Evolutionary conservation across 2,113 vertebrate species (phyloP).

Genomic region (Megatriorchis doriae): DNA sequence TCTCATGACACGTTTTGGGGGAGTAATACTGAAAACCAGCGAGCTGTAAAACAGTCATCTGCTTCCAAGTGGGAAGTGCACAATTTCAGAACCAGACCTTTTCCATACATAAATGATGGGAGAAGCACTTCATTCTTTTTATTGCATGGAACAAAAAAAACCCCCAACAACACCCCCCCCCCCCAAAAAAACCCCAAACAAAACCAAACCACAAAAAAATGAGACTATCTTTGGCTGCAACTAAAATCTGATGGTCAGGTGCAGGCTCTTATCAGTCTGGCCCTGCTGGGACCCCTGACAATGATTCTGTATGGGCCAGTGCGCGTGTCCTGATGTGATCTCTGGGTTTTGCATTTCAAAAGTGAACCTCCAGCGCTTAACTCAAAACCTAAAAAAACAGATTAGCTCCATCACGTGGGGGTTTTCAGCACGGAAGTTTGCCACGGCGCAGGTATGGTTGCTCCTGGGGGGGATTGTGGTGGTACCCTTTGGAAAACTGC

Average conservation of each 20-base stretch:
- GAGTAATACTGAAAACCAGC: not conserved
- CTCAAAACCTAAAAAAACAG: not conserved
- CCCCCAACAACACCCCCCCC: too few species aligned
- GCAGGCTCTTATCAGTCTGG: rapidly evolving
- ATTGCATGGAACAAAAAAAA: not conserved
- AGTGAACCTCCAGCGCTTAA: not conserved
- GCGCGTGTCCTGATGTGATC: rapidly evolving
- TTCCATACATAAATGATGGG: not conserved
- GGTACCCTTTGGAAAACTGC: not conserved
- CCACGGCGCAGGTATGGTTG: rapidly evolving
- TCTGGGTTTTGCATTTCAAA: not conserved
- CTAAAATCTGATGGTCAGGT: not conserved
- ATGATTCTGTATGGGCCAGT: rapidly evolving
- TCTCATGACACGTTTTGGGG: not conserved
- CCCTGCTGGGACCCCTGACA: not conserved
- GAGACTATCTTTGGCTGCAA: not conserved
- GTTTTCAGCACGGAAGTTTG: not conserved
- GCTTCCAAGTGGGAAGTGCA: not conserved
- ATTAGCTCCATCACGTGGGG: too few species aligned
- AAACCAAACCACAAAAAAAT: not conserved
- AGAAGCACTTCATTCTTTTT: not conserved
- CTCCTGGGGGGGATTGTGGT: not conserved
- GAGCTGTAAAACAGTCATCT: not conserved
- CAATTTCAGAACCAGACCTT: not conserved
- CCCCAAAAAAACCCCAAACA: too few species aligned